Base-by-base conservation (phyloP, 1,140 invertebrate species). In the Hylyphantes graminicola region DNA sequence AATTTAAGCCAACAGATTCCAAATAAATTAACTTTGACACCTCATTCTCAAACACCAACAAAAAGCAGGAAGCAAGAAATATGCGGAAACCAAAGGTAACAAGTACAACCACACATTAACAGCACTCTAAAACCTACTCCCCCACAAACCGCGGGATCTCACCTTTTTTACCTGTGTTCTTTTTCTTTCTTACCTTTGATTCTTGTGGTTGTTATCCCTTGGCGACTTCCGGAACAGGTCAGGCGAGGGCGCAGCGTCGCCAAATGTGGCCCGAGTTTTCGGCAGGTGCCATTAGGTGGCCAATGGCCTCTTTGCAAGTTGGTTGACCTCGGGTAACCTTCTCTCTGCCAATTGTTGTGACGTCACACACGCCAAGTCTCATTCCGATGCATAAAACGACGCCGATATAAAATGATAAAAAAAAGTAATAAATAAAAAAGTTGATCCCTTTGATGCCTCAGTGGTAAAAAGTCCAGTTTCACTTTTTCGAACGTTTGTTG, bases 251-350 rank as follows among this genome's bases (percentile, higher is more conserved):
- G 77, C 77, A 59, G 0, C 10, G 7, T 12, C 77, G 77, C 77
- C 77, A 80, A 80, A 80, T 80, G 65, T 80, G 67, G 77, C 9
- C 77, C 65, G 17, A 57, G 67, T 70, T 80, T 80, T 59, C 35
- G 68, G 67, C 67, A 81, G 68, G 67, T 73, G 79, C 79, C 79
- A 81, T 81, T 81, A 81, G 79, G 68, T 81, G 79, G 79, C 79
- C 79, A 81, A 81, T 81, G 79, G 68, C 79, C 79, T 81, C 57
- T 74, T 17, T 70, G 79, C 68, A 81, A 64, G 79, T 81, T 81
- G 79, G 79, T 81, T 81, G 79, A 81, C 79, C 79, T 81, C 79
- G 79, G 68, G 79, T 81, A 81, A 81, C 79, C 79, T 81, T 81
- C 79, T 80, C 53, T 67, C 77, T 59, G 70, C 59, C 21, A 35